Base-by-base conservation (phyloP, 1,140 invertebrate genomes). In the Heliconius melpomene region DNA sequence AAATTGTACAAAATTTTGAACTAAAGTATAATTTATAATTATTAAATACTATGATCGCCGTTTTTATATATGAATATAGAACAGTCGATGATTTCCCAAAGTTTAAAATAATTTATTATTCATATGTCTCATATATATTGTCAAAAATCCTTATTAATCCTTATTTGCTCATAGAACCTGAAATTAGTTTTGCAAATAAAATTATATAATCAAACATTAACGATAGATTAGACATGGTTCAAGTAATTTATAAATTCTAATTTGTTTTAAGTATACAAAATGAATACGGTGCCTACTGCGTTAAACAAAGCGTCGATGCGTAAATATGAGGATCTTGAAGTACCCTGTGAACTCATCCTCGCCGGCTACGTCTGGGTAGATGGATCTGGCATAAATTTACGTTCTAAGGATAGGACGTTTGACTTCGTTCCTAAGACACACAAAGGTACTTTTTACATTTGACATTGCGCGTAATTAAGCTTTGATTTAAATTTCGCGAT, bases 301-400 rank as follows among this genome's bases (percentile, higher is more conserved):
- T 83, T 93, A 73, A 93, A 94, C 57, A 94, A 94, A 89, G 95
- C 94, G 66, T 95, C 97, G 13, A 94, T 97, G 90, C 95, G 96
- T 54, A 96, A 96, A 79, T 98, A 97, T 90, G 94, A 97, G 88
- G 94, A 95, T 73, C 92, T 98, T 75, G 96, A 96, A 18, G 94
- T 97, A 29, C 96, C 97, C 5, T 96, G 97, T 66, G 95, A 97
- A 40, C 89, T 95, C 72, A 95, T 97, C 18, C 96, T 97, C 86
- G 96, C 96, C 8, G 97, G 96, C 82, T 99, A 99, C 89, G 95
- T 99, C 13, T 99, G 98, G 98, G 97, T 99, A 78, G 98, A 99
- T 89, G 98, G 98, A 11, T 97, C 96, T 18, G 97, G 97, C 2
- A 97, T 98, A 88, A 95, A 97, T 84, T 86, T 98, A 26, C 95